A percentile compares a stretch with the other conserved stretches of the same genome.
Evolutionary conservation across 2,888 invertebrate genomes (phyloP).

Genomic region (Stenichneumon culpator): DNA sequence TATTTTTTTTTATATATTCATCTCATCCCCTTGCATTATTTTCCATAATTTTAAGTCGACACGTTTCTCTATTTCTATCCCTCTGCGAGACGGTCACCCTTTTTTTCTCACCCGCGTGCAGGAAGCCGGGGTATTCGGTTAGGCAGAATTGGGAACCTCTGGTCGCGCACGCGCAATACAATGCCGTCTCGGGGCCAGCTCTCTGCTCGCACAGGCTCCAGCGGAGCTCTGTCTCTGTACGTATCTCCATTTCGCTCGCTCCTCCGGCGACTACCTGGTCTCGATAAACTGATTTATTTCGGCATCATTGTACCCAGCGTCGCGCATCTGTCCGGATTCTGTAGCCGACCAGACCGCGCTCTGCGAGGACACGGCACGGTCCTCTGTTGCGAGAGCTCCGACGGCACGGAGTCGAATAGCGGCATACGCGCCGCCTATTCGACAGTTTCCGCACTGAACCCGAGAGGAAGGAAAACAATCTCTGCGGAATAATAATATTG

Average conservation of each 20-base stretch:
- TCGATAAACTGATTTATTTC: constrained; percentile 85
- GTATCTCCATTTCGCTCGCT: constrained; percentile 27
- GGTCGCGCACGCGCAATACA: constrained; percentile 77
- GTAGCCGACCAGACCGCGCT: constrained; percentile 48
- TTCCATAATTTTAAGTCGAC: constrained; percentile 6
- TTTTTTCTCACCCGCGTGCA: constrained; percentile 21
- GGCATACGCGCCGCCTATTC: neutral
- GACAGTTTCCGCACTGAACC: neutral
- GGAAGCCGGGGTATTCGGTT: neutral
- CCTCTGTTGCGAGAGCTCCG: constrained; percentile 16
- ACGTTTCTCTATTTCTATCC: neutral
- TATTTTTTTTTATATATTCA: constrained; percentile 4
- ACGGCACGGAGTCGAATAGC: neutral
- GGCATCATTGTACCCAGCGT: constrained; percentile 79
- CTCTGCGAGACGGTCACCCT: constrained; percentile 1
- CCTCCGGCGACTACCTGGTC: constrained; percentile 63
- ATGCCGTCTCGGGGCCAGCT: constrained; percentile 79
- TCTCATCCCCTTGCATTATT: constrained; percentile 4
- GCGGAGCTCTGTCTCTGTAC: constrained; percentile 53
- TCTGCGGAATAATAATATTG: too few relatives aligned
- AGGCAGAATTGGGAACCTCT: constrained; percentile 80
- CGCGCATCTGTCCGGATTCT: constrained; percentile 82
- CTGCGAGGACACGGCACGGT: constrained; percentile 26
- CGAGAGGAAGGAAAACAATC: too few relatives aligned
- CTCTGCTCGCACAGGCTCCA: constrained; percentile 73